Evolutionary conservation across 2,113 vertebrate species (phyloP).

Genomic region (Arvicanthis niloticus): DNA sequence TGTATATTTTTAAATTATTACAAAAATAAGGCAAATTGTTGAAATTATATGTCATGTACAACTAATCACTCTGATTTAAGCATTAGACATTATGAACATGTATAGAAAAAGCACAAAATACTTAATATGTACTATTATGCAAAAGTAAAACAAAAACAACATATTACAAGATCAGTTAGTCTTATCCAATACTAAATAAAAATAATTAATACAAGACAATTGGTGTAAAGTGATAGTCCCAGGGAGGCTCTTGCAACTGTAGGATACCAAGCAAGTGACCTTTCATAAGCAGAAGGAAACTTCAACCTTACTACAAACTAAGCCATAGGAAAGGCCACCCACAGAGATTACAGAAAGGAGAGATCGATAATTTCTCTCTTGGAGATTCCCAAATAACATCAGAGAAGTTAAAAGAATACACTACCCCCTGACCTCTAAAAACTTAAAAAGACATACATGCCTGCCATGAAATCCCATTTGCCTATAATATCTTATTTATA

Average conservation of each 20-base stretch:
- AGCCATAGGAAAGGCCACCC: neutral
- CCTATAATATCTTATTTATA: neutral
- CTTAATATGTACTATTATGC: neutral
- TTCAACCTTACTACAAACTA: constrained; percentile 25
- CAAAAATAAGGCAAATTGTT: neutral
- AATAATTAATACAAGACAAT: constrained; percentile 18
- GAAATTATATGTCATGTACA: neutral
- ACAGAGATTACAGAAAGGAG: constrained; percentile 58
- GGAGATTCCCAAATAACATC: constrained; percentile 48
- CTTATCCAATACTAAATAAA: neutral
- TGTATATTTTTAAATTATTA: neutral
- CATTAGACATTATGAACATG: neutral
- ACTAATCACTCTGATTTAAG: neutral
- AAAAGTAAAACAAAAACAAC: neutral
- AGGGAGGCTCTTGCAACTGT: neutral
- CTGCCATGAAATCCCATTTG: neutral
- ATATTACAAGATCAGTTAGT: constrained; percentile 27
- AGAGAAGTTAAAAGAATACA: neutral
- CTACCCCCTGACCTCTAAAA: neutral
- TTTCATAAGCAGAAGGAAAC: constrained; percentile 51
- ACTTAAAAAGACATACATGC: neutral
- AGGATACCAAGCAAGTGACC: constrained; percentile 33
- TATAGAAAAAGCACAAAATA: neutral
- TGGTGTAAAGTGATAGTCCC: neutral
- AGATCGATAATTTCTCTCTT: constrained; percentile 48